phyloP scores from a whole-genome alignment of 1,140 invertebrate species.

The Gonioctena quinquepunctata region DNA sequence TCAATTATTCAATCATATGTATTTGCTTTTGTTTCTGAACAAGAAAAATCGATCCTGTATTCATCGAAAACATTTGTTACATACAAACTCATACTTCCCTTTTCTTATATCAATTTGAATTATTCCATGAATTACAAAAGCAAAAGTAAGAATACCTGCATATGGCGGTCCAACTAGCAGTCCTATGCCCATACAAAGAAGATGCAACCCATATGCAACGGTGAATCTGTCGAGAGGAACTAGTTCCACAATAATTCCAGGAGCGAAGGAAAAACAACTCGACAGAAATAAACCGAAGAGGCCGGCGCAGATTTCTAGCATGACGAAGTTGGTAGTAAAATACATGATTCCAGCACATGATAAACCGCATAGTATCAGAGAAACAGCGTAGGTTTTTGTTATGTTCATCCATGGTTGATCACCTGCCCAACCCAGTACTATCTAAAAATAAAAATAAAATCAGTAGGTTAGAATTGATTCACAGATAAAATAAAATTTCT shows the following conservation, averaged over 20 bases:
- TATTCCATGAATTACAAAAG: too few relatives aligned
- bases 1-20: too few relatives aligned
- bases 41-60: too few relatives aligned
- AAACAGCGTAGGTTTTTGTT: conserved; percentile 77
- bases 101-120: too few relatives aligned
- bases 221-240: conserved; percentile 82
- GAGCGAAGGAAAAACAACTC: conserved; percentile 85
- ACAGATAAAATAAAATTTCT: too few relatives aligned
- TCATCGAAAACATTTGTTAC: too few relatives aligned
- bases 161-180: conserved; percentile 65
- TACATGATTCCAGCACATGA: conserved; percentile 73
- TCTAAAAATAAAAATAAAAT: conserved; percentile 58
- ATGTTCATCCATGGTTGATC: conserved; percentile 86
- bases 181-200: conserved; percentile 81
- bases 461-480: background rate
- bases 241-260: conserved; percentile 81
- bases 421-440: conserved; percentile 85
- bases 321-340: conserved; percentile 64
- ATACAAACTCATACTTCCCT: too few relatives aligned
- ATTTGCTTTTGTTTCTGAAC: too few relatives aligned
- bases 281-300: conserved; percentile 85
- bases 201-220: conserved; percentile 83
- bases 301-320: conserved; percentile 62
- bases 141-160: too few relatives aligned
- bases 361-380: conserved; percentile 75